Evolutionary conservation across 1,140 invertebrate species (phyloP).

Genomic region (Pemphigus obesinymphae): DNA sequence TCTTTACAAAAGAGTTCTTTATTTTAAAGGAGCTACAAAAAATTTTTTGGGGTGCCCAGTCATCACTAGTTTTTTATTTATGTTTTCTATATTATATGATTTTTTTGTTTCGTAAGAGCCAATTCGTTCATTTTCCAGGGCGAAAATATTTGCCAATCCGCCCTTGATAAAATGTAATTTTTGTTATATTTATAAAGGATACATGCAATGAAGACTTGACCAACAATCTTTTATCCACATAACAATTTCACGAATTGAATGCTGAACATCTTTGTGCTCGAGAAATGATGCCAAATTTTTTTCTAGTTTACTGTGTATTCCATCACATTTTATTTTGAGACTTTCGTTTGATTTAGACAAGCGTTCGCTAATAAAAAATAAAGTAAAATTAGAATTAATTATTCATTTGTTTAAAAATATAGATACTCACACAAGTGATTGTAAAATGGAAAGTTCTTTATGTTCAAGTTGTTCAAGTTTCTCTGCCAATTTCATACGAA

Average conservation of each 20-base stretch:
- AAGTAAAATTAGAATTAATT: neutral
- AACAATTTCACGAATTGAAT: neutral
- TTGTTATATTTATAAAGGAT: neutral
- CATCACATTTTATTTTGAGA: constrained; percentile 4
- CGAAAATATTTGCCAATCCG: no score
- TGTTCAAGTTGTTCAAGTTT: neutral
- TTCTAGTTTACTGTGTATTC: neutral
- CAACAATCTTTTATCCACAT: constrained; percentile 28
- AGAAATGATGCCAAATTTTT: constrained; percentile 23
- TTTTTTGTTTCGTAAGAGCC: no score
- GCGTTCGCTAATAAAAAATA: neutral
- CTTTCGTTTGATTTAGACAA: neutral
- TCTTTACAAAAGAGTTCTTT: no score
- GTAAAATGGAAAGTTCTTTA: neutral
- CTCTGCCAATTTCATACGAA: neutral
- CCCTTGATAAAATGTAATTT: no score
- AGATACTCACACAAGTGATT: neutral
- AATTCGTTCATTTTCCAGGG: no score
- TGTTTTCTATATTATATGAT: no score
- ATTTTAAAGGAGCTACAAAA: no score
- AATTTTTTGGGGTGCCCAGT: no score
- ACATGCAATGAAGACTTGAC: constrained; percentile 10
- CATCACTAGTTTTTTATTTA: no score
- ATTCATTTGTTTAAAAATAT: neutral
- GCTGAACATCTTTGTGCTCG: neutral